Evolutionary conservation across 2,888 invertebrate species (phyloP).

Genomic region (Ryuthela nishihirai): DNA sequence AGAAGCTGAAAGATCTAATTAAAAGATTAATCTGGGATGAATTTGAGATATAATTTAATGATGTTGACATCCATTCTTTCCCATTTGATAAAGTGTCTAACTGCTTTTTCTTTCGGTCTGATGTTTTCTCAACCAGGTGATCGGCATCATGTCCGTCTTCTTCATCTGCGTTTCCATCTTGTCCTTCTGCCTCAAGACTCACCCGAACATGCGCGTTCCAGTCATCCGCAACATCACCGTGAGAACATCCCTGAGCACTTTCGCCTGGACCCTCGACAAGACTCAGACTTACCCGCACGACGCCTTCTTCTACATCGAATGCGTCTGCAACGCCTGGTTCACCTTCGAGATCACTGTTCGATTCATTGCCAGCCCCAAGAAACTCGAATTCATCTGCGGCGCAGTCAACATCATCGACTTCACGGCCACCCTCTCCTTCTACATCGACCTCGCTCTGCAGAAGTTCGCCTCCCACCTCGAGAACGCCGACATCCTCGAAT

Average conservation of each 20-base stretch:
- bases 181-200: conserved; percentile 94
- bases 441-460: conserved; percentile 71
- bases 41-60: no score
- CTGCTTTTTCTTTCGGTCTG: no score
- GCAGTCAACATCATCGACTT: conserved; percentile 94
- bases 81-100: conserved; percentile 32
- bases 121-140: no score
- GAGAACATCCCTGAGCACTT: conserved; percentile 31
- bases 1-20: no score
- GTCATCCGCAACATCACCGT: conserved; percentile 47
- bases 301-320: conserved; percentile 87
- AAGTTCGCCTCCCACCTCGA: conserved; percentile 52
- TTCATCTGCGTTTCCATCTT: conserved; percentile 95
- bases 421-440: conserved; percentile 88
- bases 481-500: conserved; percentile 78
- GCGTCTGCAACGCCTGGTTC: conserved; percentile 94
- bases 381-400: conserved; percentile 79
- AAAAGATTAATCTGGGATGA: no score
- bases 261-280: conserved; percentile 48
- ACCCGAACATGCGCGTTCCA: conserved; percentile 74
- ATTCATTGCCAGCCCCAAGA: conserved; percentile 80
- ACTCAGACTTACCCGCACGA: conserved; percentile 54
- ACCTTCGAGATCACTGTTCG: conserved; percentile 85
- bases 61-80: not conserved
- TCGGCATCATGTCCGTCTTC: conserved; percentile 87